Conservation (phyloP, 2,113 vertebrate species). For the Heliornis fulica region DNA sequence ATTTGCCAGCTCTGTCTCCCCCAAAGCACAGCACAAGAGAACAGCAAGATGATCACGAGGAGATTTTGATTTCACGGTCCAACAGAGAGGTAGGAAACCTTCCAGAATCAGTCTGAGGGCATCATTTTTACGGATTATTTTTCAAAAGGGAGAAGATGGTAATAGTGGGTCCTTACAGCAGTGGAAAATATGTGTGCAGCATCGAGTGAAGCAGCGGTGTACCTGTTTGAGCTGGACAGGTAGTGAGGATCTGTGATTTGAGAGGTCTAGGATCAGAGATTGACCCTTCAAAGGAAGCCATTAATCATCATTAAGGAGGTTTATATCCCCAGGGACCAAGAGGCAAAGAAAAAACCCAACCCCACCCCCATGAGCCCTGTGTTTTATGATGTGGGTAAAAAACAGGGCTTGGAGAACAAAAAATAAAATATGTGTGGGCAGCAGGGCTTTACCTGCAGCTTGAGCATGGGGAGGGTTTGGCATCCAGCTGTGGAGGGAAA, state of each 20-base stretch:
- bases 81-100: background rate
- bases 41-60: background rate
- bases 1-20: background rate
- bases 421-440: background rate
- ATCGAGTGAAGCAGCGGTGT: background rate
- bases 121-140: background rate
- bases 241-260: background rate
- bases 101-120: background rate
- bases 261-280: background rate
- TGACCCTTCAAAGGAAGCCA: background rate
- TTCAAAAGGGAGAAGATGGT: background rate
- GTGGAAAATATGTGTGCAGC: background rate
- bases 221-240: background rate
- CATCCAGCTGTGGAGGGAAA: background rate
- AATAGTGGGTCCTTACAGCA: background rate
- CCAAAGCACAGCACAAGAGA: background rate
- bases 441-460: background rate
- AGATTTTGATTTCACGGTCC: background rate
- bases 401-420: background rate
- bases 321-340: background rate
- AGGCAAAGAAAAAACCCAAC: background rate
- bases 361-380: fast-evolving
- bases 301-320: conserved; percentile 33
- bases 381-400: background rate
- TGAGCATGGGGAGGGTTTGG: background rate